Percentiles rank a stretch among this genome's conserved stretches.
Evolutionary conservation across 2,888 invertebrate species (phyloP).

Genomic region (Lottia scabra): DNA sequence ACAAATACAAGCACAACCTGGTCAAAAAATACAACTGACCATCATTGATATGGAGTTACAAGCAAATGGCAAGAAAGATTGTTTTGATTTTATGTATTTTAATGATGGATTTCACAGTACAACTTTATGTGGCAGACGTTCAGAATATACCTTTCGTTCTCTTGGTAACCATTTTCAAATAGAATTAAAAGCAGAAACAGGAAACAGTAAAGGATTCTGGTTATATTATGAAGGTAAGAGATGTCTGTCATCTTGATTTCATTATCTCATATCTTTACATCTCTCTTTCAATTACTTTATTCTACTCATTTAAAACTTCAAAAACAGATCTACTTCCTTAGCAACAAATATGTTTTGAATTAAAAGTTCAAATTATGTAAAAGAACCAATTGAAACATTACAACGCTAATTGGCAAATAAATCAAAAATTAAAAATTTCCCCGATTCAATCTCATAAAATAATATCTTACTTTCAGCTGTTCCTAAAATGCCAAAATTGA

Average conservation of each 20-base stretch:
- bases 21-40: constrained; percentile 53
- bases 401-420: too few species aligned
- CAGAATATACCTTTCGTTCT: constrained; percentile 45
- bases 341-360: too few species aligned
- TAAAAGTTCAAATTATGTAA: too few species aligned
- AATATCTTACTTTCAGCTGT: constrained; percentile 34
- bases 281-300: too few species aligned
- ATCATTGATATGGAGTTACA: constrained; percentile 60
- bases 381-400: too few species aligned
- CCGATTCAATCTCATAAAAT: too few species aligned
- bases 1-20: constrained; percentile 41
- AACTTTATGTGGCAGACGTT: constrained; percentile 56
- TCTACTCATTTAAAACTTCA: too few species aligned
- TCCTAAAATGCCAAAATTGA: constrained; percentile 31
- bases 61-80: constrained; percentile 44
- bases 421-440: too few species aligned
- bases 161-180: constrained; percentile 44
- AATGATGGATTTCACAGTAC: constrained; percentile 49
- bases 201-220: constrained; percentile 61
- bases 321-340: too few species aligned
- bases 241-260: not conserved
- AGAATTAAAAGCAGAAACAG: constrained; percentile 42
- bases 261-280: too few species aligned
- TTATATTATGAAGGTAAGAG: constrained; percentile 63
- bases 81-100: constrained; percentile 58